Evolutionary conservation across 2,888 invertebrate species (phyloP).

Genomic region (Acrobasis consociella): DNA sequence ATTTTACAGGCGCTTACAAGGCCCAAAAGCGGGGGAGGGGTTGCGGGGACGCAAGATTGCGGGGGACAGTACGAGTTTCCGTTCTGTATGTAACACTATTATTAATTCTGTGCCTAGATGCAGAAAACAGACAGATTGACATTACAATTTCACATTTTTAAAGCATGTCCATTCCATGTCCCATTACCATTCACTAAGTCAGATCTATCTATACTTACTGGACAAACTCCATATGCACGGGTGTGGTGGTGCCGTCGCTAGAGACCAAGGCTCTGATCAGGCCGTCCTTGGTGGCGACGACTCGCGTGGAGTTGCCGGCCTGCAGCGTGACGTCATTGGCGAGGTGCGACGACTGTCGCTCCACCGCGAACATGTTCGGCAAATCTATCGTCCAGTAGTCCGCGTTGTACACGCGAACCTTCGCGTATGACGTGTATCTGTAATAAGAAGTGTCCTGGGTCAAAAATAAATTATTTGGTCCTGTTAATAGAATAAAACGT

Average conservation of each 20-base stretch:
- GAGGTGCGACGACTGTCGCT: constrained; percentile 57
- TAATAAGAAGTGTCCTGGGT: not conserved
- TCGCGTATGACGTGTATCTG: constrained; percentile 79
- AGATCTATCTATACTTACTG: constrained; percentile 77
- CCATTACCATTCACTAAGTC: too few species aligned
- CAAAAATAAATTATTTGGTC: too few species aligned
- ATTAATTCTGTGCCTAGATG: too few species aligned
- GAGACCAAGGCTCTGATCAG: constrained; percentile 87
- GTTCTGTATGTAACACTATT: too few species aligned
- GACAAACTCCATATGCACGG: constrained; percentile 90
- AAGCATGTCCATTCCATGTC: too few species aligned
- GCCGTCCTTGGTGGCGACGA: constrained; percentile 86
- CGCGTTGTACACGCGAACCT: constrained; percentile 80
- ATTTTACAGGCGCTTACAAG: too few species aligned
- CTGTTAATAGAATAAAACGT: too few species aligned
- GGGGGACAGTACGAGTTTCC: too few species aligned
- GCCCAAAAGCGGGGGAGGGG: too few species aligned
- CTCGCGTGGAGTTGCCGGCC: constrained; percentile 64
- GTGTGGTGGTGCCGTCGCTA: constrained; percentile 54
- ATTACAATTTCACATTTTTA: too few species aligned
- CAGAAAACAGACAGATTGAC: too few species aligned
- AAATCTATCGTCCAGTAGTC: constrained; percentile 70
- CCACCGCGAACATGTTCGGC: constrained; percentile 70
- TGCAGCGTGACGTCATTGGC: constrained; percentile 59
- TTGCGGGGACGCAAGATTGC: too few species aligned